Percentiles rank a stretch among this genome's conserved stretches.
Conservation (phyloP, 2,888 invertebrate species). For the Eledone cirrhosa region DNA sequence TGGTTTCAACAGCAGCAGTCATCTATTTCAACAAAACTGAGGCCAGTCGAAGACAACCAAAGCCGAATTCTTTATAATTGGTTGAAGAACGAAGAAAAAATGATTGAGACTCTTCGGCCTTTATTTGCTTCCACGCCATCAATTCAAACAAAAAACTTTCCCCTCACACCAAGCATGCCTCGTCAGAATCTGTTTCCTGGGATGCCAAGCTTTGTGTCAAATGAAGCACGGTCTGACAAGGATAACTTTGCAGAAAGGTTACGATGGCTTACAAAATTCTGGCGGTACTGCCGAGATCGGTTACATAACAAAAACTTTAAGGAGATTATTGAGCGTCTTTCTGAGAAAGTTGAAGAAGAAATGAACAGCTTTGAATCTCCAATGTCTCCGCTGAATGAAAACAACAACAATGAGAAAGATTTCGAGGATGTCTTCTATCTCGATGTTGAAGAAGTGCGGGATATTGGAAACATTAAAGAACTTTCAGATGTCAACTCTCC, state of each 20-base stretch:
- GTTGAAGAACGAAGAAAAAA: slow-evolving; percentile 52
- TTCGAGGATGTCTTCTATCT: slow-evolving; percentile 29
- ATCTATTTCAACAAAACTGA: slow-evolving; percentile 47
- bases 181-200: slow-evolving; percentile 39
- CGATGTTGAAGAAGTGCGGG: slow-evolving; percentile 41
- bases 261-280: slow-evolving; percentile 56
- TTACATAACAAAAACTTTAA: slow-evolving; percentile 51
- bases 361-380: slow-evolving; percentile 39
- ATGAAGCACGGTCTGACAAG: slow-evolving; percentile 38
- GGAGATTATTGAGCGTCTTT: slow-evolving; percentile 43
- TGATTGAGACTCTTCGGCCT: slow-evolving; percentile 49
- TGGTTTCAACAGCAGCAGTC: slow-evolving; percentile 53
- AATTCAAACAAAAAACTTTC: slow-evolving; percentile 46
- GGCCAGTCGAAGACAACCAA: slow-evolving; percentile 53
- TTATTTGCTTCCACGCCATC: slow-evolving; percentile 49
- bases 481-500: slow-evolving; percentile 43
- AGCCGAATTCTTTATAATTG: slow-evolving; percentile 55
- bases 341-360: slow-evolving; percentile 33
- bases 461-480: slow-evolving; percentile 44
- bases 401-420: slow-evolving; percentile 38
- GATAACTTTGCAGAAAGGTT: slow-evolving; percentile 44
- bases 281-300: slow-evolving; percentile 54
- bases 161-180: slow-evolving; percentile 42
- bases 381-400: slow-evolving; percentile 34
- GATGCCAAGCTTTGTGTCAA: slow-evolving; percentile 41